phyloP scores from a whole-genome alignment of 2,888 invertebrate genomes.

The Lottia gigantea region DNA sequence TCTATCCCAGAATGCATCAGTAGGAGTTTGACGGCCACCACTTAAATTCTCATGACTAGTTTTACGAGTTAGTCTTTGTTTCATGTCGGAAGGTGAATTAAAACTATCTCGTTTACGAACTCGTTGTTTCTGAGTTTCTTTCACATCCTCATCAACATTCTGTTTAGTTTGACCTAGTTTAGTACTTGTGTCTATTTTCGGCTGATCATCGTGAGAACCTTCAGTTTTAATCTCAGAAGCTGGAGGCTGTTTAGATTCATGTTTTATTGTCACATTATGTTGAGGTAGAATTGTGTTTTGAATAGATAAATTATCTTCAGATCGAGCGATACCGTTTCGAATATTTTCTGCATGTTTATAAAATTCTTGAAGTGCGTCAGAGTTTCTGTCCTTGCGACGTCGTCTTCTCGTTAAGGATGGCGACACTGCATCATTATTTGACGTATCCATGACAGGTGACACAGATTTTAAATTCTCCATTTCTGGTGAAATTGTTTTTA shows the following conservation, averaged over 20 bases:
- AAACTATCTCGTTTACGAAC: conserved; percentile 2
- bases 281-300: neutral
- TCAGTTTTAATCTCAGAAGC: neutral
- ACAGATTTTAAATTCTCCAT: no score
- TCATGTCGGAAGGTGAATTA: neutral
- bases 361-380: neutral
- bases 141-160: neutral
- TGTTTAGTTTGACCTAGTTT: neutral
- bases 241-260: neutral
- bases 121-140: neutral
- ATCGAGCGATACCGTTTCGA: neutral
- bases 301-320: neutral
- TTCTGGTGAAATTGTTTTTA: no score
- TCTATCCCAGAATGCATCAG: neutral
- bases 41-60: neutral
- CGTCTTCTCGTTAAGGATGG: neutral
- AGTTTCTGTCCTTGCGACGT: neutral
- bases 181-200: neutral
- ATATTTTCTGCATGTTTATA: conserved; percentile 4
- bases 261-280: neutral
- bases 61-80: neutral
- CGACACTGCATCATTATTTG: neutral
- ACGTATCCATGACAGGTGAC: no score
- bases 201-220: neutral
- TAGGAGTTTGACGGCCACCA: neutral